These are phyloP conservation scores for Aphaenogaster rudis DNA, from an alignment of 1,140 invertebrate species.

Conservation along the genomic window DNA sequence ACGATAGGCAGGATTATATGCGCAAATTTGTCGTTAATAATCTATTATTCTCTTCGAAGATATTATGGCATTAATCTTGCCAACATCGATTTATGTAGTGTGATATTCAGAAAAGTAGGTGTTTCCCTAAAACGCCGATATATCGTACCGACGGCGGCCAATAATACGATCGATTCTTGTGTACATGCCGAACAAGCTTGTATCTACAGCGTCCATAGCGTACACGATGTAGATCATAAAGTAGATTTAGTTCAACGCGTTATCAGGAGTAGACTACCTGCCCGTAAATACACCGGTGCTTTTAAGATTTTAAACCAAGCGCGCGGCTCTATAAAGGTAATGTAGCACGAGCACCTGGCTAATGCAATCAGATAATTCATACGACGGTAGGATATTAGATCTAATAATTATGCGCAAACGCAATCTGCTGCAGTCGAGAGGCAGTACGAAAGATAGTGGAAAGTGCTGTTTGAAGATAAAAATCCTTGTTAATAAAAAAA, in stretches of 20 bases:
- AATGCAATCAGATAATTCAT: slow-evolving; percentile 54
- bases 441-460: too few species aligned
- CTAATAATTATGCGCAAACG: slow-evolving; percentile 44
- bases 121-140: slow-evolving; percentile 26
- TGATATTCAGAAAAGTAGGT: slow-evolving; percentile 46
- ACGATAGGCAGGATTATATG: neutral
- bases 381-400: slow-evolving; percentile 29
- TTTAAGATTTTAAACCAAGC: slow-evolving; percentile 55
- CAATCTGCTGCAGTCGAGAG: slow-evolving; percentile 5
- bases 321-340: slow-evolving; percentile 34
- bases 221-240: slow-evolving; percentile 18
- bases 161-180: slow-evolving; percentile 51
- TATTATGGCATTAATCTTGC: slow-evolving; percentile 38
- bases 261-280: slow-evolving; percentile 43
- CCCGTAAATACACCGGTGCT: slow-evolving; percentile 61
- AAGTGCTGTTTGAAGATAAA: neutral
- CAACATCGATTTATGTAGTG: slow-evolving; percentile 34
- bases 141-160: neutral
- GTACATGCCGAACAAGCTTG: slow-evolving; percentile 29
- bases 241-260: slow-evolving; percentile 22
- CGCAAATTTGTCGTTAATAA: neutral
- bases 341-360: slow-evolving; percentile 26
- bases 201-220: slow-evolving; percentile 21
- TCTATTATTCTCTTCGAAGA: neutral
- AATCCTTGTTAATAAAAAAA: neutral